Evolutionary conservation across 2,888 invertebrate genomes (phyloP).

Genomic region (Ichneumon xanthorius): DNA sequence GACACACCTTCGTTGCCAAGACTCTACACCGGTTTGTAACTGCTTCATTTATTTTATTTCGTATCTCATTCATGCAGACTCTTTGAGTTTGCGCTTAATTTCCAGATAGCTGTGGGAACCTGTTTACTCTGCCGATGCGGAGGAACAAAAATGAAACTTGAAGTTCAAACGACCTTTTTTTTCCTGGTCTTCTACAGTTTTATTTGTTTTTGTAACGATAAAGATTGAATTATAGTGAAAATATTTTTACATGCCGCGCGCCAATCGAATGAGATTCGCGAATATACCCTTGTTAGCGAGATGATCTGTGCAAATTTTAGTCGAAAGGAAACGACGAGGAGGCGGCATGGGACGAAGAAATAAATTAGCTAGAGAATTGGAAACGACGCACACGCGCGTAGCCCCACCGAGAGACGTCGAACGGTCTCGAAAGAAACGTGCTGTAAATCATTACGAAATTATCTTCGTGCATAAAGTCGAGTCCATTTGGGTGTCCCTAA

Average conservation of each 20-base stretch:
- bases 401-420: slow-evolving; percentile 19
- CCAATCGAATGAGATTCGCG: slow-evolving; percentile 11
- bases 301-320: slow-evolving; percentile 7
- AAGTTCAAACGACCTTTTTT: slow-evolving; percentile 29
- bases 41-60: slow-evolving; percentile 60
- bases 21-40: slow-evolving; percentile 53
- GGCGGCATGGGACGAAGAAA: slow-evolving; percentile 36
- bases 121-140: slow-evolving; percentile 6
- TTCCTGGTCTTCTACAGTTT: background rate
- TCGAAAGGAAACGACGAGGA: slow-evolving; percentile 22
- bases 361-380: slow-evolving; percentile 64
- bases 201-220: background rate
- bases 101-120: slow-evolving; percentile 43
- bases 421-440: slow-evolving; percentile 57
- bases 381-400: slow-evolving; percentile 52
- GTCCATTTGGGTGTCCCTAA: slow-evolving; percentile 78
- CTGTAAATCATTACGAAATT: slow-evolving; percentile 80
- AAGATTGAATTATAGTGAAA: background rate
- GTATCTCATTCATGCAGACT: slow-evolving; percentile 28
- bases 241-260: background rate
- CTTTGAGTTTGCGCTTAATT: slow-evolving; percentile 32
- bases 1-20: slow-evolving; percentile 20
- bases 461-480: slow-evolving; percentile 76
- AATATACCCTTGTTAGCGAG: slow-evolving; percentile 29
- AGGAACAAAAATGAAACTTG: slow-evolving; percentile 14